Evolutionary conservation across 2,888 invertebrate genomes (phyloP).

Genomic region (Eremobia ochroleuca): DNA sequence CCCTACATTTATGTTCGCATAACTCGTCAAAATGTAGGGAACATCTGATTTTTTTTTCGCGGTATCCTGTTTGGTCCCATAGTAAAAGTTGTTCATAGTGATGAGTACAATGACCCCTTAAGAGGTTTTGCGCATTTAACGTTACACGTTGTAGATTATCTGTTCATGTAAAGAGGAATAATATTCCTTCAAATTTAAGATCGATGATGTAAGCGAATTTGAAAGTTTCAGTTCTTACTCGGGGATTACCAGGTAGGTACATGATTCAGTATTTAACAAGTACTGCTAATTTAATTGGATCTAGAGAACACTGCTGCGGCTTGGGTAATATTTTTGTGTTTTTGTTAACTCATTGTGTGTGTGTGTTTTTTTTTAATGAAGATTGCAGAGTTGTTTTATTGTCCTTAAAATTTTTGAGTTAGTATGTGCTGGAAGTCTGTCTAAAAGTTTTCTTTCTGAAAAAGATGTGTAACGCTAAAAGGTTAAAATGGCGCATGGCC

Average conservation of each 20-base stretch:
- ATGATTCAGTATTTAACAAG: constrained; percentile 32
- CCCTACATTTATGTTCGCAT: no score
- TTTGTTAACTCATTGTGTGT: neutral
- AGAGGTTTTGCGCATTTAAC: no score
- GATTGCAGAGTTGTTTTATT: neutral
- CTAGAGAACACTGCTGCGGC: neutral
- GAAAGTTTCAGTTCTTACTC: constrained; percentile 32
- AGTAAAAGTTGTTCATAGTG: no score
- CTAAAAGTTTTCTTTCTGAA: neutral
- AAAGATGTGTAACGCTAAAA: neutral
- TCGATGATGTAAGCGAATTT: constrained; percentile 35
- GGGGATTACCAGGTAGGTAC: constrained; percentile 13
- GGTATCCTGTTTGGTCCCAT: no score
- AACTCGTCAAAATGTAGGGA: no score
- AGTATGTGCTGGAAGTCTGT: neutral
- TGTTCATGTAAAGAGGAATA: constrained; percentile 1
- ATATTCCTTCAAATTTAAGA: neutral
- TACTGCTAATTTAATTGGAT: constrained; percentile 26
- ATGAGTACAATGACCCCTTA: no score
- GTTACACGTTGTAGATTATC: neutral
- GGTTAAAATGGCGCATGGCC: neutral
- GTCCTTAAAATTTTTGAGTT: neutral
- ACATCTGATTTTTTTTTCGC: no score
- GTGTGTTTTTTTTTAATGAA: neutral
- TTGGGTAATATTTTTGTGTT: neutral